Evolutionary conservation across 2,888 invertebrate genomes (phyloP), one percentile per base, ranked within the genome.

Genomic region (Epistrophella euchroma): DNA sequence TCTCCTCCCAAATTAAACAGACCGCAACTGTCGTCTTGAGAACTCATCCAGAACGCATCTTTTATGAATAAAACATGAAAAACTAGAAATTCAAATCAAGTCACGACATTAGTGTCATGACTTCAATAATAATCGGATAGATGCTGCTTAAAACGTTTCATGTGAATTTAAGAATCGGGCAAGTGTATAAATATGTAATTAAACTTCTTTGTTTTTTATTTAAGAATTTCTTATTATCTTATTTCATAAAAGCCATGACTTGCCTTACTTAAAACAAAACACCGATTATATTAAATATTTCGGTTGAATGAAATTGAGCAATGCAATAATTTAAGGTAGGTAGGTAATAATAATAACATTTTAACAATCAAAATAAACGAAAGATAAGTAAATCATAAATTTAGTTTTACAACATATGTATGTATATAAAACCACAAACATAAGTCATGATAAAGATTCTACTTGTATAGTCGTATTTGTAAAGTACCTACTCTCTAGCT

Each of bases 301-400:
- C 4, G 2, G 6, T 2, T 52, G 25, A 25, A 52, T 37, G 9
- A 22, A 37, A 60, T 9, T 37, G 19, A 22, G 13, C 37, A 62
- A 19, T 62, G 62, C 40, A 40, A 40, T 60, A 9, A 35, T 58
- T 17, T 55, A 2, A n/a, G n/a, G n/a, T n/a, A n/a, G n/a, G n/a
- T n/a, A 4, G 56, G 11, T 17, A 32, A 17, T 35, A 11, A 1
- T 10, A 10, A 9, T 35, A 58, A 60, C n/a, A 40, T 62, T 40
- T 62, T 4, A 11, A 25, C n/a, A 62, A 62, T 62, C 43, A 62
- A 40, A 43, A 43, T 43, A 43, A 62, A 62, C 25, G 40, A 40
- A 62, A 62, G 25, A 43, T 40, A 25, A 43, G 62, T 9, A 25
- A n/a, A 58, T 19, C 40, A 43, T 62, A n/a, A 62, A 25, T 25